A percentile compares a stretch with the other conserved stretches of the same genome.
Conservation (phyloP, 2,797 vertebrate species). For the Silurus lanzhouensis region DNA sequence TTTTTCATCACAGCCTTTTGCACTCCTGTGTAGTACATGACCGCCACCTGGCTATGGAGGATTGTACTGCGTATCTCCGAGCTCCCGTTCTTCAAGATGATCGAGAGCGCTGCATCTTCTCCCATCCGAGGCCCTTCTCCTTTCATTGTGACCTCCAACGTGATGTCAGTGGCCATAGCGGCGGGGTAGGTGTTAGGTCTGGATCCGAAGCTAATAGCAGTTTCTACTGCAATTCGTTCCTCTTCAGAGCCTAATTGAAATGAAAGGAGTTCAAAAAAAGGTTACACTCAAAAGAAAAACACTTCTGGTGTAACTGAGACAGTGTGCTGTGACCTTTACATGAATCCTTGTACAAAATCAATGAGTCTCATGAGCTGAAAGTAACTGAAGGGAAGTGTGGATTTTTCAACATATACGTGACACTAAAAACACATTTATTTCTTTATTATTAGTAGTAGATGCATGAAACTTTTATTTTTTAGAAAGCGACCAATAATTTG, state of each 20-base stretch:
- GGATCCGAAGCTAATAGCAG: slow-evolving; percentile 82
- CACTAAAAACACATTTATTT: too few relatives aligned
- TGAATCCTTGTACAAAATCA: too few relatives aligned
- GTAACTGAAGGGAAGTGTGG: too few relatives aligned
- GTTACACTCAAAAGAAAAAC: too few relatives aligned
- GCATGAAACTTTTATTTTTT: too few relatives aligned
- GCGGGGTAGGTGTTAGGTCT: slow-evolving; percentile 77
- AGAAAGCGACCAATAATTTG: too few relatives aligned
- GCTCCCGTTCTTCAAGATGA: slow-evolving; percentile 42
- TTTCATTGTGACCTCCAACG: slow-evolving; percentile 65
- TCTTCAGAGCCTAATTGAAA: slow-evolving; percentile 78
- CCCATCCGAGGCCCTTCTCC: slow-evolving; percentile 36
- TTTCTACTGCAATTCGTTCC: slow-evolving; percentile 87
- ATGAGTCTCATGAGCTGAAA: too few relatives aligned
- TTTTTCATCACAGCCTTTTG: slow-evolving; percentile 29
- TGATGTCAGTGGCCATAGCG: slow-evolving; percentile 74
- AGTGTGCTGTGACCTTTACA: too few relatives aligned
- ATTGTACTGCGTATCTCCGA: not conserved
- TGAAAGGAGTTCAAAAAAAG: not conserved
- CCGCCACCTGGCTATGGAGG: slow-evolving; percentile 25
- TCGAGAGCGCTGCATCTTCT: slow-evolving; percentile 23
- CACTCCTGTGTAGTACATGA: slow-evolving; percentile 45
- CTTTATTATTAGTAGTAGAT: too few relatives aligned
- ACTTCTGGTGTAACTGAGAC: too few relatives aligned
- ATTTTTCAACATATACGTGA: too few relatives aligned